Evolutionary conservation across 2,113 vertebrate genomes (phyloP), one percentile per base, ranked within the genome.

Genomic region (Dipodomys ordii): DNA sequence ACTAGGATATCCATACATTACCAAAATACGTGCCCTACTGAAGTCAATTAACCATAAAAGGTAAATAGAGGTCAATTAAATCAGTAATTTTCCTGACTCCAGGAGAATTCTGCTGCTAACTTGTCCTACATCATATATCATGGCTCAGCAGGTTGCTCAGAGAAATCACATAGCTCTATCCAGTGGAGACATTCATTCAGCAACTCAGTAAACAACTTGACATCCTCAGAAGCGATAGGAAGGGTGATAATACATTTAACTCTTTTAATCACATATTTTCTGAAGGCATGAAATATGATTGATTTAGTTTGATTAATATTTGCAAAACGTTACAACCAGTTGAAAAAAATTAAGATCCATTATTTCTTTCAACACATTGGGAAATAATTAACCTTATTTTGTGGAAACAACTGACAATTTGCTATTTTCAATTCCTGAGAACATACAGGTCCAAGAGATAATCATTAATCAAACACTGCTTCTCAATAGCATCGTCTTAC

Each of bases 241-340:
- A 53, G 78, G n/a, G 32, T 93, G 65, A 20, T 44, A 80, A 71
- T 9, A 19, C 49, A 83, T 44, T 71, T 49, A 92, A 74, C 9
- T 85, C 62, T 77, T 62, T 16, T 27, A 87, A 64, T 25, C 10
- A 67, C 6, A 57, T 57, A 18, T 9, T 87, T 92, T 81, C 77
- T 93, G 46, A 57, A 77, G 27, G 27, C 74, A 83, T 78, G 30
- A 65, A 91, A 79, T 39, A 1, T 65, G 83, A 92, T 22, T 32
- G 77, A 90, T 74, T 72, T 83, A 10, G 44, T 65, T 81, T 35
- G 25, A 53, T 10, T 90, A 57, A 76, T 82, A 44, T 27, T 64
- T 69, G 18, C 89, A 83, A 91, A 88, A 20, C 28, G 76, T 30
- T 84, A 68, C 19, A 91, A n/a, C 73, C 64, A 68, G 39, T 39